phyloP scores from a whole-genome alignment of 2,888 invertebrate species.

The Tillus elongatus region DNA sequence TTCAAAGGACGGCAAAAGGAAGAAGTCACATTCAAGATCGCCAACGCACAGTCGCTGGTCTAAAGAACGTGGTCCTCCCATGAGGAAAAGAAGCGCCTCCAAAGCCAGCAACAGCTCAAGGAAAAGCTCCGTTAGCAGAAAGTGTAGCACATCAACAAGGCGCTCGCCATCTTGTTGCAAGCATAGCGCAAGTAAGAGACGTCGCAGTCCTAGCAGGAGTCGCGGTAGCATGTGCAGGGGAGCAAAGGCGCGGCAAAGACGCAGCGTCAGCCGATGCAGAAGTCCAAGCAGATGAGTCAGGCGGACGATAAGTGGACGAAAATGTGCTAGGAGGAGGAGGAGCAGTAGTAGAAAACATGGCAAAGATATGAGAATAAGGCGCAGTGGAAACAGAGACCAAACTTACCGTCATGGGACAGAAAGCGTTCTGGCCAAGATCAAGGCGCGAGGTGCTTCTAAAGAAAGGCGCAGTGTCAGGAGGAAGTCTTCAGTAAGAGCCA shows the following conservation, averaged over 20 bases:
- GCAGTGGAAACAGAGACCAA: conserved; percentile 38
- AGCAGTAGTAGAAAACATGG: conserved; percentile 31
- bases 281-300: conserved; percentile 37
- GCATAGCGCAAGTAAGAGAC: conserved; percentile 33
- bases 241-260: too few species aligned
- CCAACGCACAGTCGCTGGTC: conserved; percentile 31
- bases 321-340: conserved; percentile 39
- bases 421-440: conserved; percentile 31
- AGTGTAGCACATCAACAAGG: conserved; percentile 37
- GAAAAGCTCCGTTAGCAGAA: conserved; percentile 33
- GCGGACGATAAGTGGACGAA: conserved; percentile 31
- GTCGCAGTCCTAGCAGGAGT: conserved; percentile 33
- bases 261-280: conserved; percentile 31
- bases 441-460: conserved; percentile 30
- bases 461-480: conserved; percentile 35
- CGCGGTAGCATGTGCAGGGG: conserved; percentile 31
- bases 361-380: conserved; percentile 26
- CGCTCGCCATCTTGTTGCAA: conserved; percentile 37
- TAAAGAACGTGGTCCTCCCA: conserved; percentile 45
- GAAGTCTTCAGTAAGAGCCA: conserved; percentile 35
- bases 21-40: conserved; percentile 32
- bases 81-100: conserved; percentile 40
- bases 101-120: conserved; percentile 29
- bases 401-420: conserved; percentile 31
- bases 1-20: conserved; percentile 26